Conservation (phyloP, 1,140 invertebrate species). For the Notospermus geniculatus region DNA sequence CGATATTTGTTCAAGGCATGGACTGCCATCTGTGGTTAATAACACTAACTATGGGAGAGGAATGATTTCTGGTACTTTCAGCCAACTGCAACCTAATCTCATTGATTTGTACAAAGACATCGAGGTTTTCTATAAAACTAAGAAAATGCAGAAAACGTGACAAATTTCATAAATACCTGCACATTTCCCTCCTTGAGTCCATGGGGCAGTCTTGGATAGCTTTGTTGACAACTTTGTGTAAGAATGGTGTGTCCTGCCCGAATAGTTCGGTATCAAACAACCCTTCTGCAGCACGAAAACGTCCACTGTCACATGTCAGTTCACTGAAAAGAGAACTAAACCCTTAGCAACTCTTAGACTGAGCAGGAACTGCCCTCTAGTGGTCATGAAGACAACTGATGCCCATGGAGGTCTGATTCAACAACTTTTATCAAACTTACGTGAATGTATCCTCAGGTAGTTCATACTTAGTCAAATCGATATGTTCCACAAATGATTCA, state of each 20-base stretch:
- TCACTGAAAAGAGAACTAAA: constrained; percentile 28
- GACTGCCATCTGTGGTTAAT: too few species aligned
- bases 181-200: constrained; percentile 62
- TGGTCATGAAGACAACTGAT: too few species aligned
- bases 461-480: constrained; percentile 42
- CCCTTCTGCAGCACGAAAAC: constrained; percentile 64
- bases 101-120: constrained; percentile 48
- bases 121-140: too few species aligned
- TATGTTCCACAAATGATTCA: constrained; percentile 29
- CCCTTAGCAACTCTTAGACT: background rate
- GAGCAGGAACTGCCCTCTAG: too few species aligned
- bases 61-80: constrained; percentile 7
- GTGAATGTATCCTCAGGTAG: constrained; percentile 38
- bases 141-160: background rate
- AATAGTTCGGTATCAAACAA: constrained; percentile 65
- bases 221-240: constrained; percentile 63
- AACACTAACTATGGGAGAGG: background rate
- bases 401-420: too few species aligned
- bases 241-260: constrained; percentile 63
- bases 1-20: too few species aligned
- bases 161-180: constrained; percentile 33
- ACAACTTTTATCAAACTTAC: constrained; percentile 24
- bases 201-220: constrained; percentile 62
- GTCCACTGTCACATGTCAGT: constrained; percentile 51
- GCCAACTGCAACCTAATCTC: background rate